Conservation (phyloP, 2,888 invertebrate species). For the Drosophila picticornis region DNA sequence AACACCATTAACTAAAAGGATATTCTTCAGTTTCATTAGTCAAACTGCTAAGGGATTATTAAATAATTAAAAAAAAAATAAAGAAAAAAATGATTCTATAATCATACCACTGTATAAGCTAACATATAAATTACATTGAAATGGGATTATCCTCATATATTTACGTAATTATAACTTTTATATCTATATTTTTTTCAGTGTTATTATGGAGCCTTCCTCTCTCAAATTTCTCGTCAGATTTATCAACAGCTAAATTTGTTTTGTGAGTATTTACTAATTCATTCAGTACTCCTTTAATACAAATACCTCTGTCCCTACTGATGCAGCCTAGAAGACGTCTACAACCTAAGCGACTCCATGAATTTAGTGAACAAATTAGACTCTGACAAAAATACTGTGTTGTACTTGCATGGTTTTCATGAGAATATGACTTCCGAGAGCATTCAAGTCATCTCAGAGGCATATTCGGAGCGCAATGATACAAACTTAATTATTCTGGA, state of each 20-base stretch:
- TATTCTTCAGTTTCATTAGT: background rate
- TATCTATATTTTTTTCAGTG: conserved; percentile 59
- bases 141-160: conserved; percentile 1
- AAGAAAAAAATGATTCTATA: background rate
- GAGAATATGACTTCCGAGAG: conserved; percentile 87
- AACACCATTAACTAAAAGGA: background rate
- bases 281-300: background rate
- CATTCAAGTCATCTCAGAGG: conserved; percentile 85
- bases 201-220: conserved; percentile 86
- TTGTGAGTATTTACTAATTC: conserved; percentile 55
- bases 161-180: conserved; percentile 14
- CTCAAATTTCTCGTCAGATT: conserved; percentile 85
- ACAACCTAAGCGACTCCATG: conserved; percentile 72
- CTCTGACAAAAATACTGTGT: conserved; percentile 86
- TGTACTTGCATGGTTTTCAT: conserved; percentile 88
- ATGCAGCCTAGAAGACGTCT: conserved; percentile 75
- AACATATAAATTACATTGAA: background rate
- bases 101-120: background rate
- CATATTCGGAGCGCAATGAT: conserved; percentile 82
- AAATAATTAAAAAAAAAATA: background rate
- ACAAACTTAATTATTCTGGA: conserved; percentile 83
- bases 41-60: background rate
- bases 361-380: conserved; percentile 81
- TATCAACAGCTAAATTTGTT: conserved; percentile 85
- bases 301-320: conserved; percentile 47